Evolutionary conservation across 2,797 vertebrate species (phyloP).

Genomic region (Manis pentadactyla): DNA sequence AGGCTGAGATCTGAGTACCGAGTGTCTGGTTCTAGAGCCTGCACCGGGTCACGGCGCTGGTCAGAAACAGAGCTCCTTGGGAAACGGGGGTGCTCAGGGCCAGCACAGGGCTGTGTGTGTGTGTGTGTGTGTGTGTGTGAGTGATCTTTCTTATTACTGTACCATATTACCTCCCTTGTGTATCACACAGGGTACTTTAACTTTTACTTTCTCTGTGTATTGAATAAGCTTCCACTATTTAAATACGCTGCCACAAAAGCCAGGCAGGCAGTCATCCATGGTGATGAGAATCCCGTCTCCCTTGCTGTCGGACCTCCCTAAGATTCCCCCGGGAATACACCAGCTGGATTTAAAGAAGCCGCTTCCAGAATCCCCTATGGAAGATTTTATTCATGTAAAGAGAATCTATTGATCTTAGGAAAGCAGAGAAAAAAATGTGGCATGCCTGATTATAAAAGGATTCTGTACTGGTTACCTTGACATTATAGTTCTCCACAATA

Average conservation of each 20-base stretch:
- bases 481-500: background rate
- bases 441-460: background rate
- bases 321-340: background rate
- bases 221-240: slow-evolving; percentile 13
- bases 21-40: background rate
- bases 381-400: background rate
- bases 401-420: background rate
- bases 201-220: background rate
- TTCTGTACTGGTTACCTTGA: background rate
- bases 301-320: background rate
- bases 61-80: background rate
- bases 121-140: background rate
- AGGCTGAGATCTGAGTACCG: background rate
- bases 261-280: background rate
- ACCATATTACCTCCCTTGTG: background rate
- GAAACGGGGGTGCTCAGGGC: background rate
- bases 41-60: background rate
- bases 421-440: background rate
- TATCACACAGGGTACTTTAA: background rate
- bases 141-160: background rate
- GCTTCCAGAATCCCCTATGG: background rate
- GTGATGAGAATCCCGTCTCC: background rate
- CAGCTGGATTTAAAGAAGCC: background rate
- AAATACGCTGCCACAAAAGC: background rate
- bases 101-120: background rate